A percentile compares a stretch with the other conserved stretches of the same genome.
phyloP scores from a whole-genome alignment of 2,888 invertebrate species.

The Hypolimnas misippus region DNA sequence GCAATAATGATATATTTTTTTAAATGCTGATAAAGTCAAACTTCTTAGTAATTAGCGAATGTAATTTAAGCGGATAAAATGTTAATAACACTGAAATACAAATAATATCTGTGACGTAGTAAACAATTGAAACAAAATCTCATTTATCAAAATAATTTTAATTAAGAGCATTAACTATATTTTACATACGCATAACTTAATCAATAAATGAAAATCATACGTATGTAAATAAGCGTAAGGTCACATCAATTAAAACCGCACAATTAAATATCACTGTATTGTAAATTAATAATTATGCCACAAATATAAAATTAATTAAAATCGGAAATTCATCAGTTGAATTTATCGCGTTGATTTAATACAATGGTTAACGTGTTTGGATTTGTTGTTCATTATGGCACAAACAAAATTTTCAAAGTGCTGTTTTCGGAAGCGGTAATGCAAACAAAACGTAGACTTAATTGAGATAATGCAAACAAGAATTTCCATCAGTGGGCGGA shows the following conservation, averaged over 20 bases:
- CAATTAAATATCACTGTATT: conserved; percentile 37
- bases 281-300: conserved; percentile 33
- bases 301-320: conserved; percentile 37
- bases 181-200: conserved; percentile 2
- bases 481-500: conserved; percentile 63
- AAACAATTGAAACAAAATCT: conserved; percentile 1
- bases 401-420: conserved; percentile 72
- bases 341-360: conserved; percentile 35
- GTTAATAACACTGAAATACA: not conserved
- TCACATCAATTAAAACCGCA: conserved; percentile 35
- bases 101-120: not conserved
- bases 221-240: conserved; percentile 36
- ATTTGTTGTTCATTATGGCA: conserved; percentile 45
- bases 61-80: too few relatives aligned
- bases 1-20: not conserved
- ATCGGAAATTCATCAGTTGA: conserved; percentile 34
- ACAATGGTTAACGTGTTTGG: conserved; percentile 32
- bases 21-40: not conserved
- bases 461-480: conserved; percentile 80
- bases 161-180: conserved; percentile 12
- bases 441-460: conserved; percentile 79
- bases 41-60: too few relatives aligned
- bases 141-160: conserved; percentile 5
- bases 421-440: conserved; percentile 59
- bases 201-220: conserved; percentile 6